Conservation (phyloP, 2,113 vertebrate species). For the Oxyura jamaicensis region DNA sequence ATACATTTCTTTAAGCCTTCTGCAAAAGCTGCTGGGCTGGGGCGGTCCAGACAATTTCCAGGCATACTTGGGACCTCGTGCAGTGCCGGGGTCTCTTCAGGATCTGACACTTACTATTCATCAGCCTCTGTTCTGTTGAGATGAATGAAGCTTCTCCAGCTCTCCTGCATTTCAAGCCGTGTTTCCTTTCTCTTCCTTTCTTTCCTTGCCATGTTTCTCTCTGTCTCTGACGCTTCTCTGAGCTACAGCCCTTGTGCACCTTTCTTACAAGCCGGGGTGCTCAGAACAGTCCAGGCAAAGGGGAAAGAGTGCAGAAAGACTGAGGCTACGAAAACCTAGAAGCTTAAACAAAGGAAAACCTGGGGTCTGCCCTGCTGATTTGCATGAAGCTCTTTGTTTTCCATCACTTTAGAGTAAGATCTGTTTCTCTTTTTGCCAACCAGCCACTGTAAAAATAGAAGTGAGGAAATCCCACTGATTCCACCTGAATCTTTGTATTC, state of each 20-base stretch:
- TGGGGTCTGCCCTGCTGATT: not conserved
- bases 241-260: not conserved
- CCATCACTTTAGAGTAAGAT: not conserved
- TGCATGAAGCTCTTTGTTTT: not conserved
- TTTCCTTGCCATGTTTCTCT: not conserved
- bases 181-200: not conserved
- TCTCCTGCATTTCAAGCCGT: fast-evolving
- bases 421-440: not conserved
- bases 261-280: not conserved
- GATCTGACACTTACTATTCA: fast-evolving
- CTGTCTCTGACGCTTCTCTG: fast-evolving
- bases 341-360: not conserved
- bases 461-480: not conserved
- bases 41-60: not conserved
- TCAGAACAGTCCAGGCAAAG: not conserved
- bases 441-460: not conserved
- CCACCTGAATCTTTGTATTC: not conserved
- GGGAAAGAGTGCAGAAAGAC: not conserved
- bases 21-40: not conserved
- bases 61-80: not conserved
- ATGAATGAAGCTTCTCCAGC: not conserved
- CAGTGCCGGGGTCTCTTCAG: fast-evolving
- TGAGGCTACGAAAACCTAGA: not conserved
- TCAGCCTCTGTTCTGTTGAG: not conserved
- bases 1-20: not conserved